Base-by-base conservation (phyloP, 2,113 vertebrate species). In the Crypturellus undulatus region DNA sequence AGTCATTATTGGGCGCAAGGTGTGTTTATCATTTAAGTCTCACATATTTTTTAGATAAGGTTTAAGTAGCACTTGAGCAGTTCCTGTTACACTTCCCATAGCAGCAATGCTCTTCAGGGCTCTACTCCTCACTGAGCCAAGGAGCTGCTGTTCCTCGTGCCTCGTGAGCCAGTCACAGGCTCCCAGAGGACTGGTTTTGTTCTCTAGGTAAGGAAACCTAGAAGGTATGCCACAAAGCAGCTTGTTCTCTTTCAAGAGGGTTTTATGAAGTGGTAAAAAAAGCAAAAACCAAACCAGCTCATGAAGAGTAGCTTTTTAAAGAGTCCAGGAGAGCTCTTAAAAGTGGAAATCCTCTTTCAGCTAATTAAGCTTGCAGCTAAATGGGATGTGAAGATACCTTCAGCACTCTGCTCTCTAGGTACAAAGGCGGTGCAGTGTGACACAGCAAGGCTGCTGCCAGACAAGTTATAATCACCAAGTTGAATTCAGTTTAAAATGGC, bases 41-140 rank as follows among this genome's bases (percentile, higher is more conserved):
- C 38, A 14, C 65, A 32, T 15, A 62, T 64, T 73, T 83, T 83
- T 51, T 88, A 83, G 60, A 13, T 56, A 64, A 3, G 76, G 68
- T 64, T 83, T 88, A 93, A 96, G 85, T 25, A 93, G 69, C 75
- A 86, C 60, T 81, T 75, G 88, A 36, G 77, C 82, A 84, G 52
- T 64, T 92, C 85, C 90, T 92, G 52, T 86, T 75, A 88, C 93
- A 62, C 90, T 95, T 95, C 90, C 92, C 73, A 47, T 84, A 71
- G 86, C 38, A 73, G 79, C 80, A 60, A 51, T 90, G 72, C 82
- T 96, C 72, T 91, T 82, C 60, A 36, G 42, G 60, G 72, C 65
- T 1, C 0, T 93, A 90, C 42, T 94, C 79, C 54, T 67, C 62
- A 21, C 51, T 24, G 60, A 95, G 58, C 60, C 82, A 69, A 26